These are phyloP conservation scores for Drosophila equinoxialis DNA, from an alignment of 1,140 invertebrate species.

Conservation along the genomic window DNA sequence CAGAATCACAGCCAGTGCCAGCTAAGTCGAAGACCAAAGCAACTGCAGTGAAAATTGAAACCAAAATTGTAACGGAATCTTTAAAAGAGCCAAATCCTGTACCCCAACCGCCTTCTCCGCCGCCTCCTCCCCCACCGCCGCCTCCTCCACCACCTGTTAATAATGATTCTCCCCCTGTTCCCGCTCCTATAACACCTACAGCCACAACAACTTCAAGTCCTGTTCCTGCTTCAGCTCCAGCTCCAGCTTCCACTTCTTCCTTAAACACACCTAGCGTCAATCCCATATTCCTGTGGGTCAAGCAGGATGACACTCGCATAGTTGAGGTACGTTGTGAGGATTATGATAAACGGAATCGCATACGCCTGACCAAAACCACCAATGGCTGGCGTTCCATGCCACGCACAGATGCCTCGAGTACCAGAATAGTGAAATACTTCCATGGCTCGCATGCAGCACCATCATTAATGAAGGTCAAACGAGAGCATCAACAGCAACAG, in stretches of 20 bases:
- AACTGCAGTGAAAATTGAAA: constrained; percentile 72
- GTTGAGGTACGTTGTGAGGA: constrained; percentile 92
- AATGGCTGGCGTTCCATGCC: constrained; percentile 92
- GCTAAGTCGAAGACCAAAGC: constrained; percentile 43
- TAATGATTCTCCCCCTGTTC: not conserved
- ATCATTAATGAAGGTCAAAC: constrained; percentile 73
- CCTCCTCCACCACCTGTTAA: not conserved
- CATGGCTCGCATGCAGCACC: constrained; percentile 58
- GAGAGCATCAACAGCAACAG: constrained; percentile 64
- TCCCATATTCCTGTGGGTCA: constrained; percentile 92
- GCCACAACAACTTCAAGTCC: not conserved
- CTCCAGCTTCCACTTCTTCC: not conserved
- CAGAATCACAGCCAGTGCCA: constrained; percentile 3
- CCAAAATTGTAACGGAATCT: constrained; percentile 53
- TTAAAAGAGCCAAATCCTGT: constrained; percentile 21
- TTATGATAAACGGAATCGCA: constrained; percentile 92
- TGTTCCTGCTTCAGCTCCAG: constrained; percentile 2
- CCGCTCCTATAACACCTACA: not conserved
- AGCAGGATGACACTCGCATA: constrained; percentile 89
- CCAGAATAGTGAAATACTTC: constrained; percentile 75
- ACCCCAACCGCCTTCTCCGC: not conserved
- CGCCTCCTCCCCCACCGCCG: not conserved
- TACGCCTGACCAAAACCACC: constrained; percentile 90
- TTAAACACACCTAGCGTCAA: constrained; percentile 85
- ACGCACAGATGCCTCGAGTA: constrained; percentile 86